Base-by-base conservation (phyloP, 2,113 vertebrate genomes). In the Pungitius pungitius region DNA sequence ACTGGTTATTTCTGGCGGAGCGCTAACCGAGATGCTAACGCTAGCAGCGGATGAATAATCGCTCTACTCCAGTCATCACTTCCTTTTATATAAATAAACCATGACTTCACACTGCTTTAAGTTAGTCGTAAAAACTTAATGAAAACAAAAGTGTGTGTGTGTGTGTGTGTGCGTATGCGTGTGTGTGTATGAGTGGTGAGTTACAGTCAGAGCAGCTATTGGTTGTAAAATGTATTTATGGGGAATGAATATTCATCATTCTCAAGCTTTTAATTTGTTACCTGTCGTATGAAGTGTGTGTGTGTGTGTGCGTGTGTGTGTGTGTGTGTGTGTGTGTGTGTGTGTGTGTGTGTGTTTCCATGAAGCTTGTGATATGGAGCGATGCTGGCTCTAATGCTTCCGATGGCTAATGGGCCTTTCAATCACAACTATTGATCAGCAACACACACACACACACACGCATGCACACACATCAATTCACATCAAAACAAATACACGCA, bases 401-500 rank as follows among this genome's bases (percentile, higher is more conserved):
- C 84, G 79, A 84, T 86, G 60, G 71, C 85, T 87, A 86, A 90
- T 86, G 82, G 87, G 68, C 64, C 83, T 8, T 86, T 87, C 87
- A 88, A 87, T 91, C 89, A 85, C 79, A 78, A 35, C 65, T 86
- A 88, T 88, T 85, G 88, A 89, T 86, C 83, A 80, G 73, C 73
- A 82, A 66, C 24, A 40, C 24, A 30, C 20, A 42, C 56, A 74
- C 24, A 35, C 55, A 65, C 62, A 75, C 61, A 33, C 30, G 5
- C 30, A 30, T 30, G 30, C 30, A 30, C 30, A 30, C 18, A 52
- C 24, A 54, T 49, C n/a, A 26, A 54, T 54, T 27, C 52, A 54
- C 52, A 54, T 27, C 14, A 47, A 75, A 26, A 76, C 27, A 75
- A 10, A 60, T 35, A 35, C 33, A 69, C 33, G 65, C 17, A 27